Conservation (phyloP, 2,113 vertebrate species). For the Antechinus flavipes region DNA sequence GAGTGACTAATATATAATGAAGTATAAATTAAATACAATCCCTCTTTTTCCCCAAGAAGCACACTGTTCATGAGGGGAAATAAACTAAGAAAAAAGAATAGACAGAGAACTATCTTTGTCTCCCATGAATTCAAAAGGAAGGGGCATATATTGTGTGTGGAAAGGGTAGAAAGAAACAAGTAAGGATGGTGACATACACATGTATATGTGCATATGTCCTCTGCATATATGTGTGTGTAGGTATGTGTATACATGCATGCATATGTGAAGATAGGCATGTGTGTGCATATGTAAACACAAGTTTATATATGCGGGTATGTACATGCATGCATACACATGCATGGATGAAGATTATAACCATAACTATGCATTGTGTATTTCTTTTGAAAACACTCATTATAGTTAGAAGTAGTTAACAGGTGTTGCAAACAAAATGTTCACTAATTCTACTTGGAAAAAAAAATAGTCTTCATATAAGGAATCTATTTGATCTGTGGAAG, state of each 20-base stretch:
- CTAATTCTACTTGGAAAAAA: not conserved
- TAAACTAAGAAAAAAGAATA: not conserved
- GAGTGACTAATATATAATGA: not conserved
- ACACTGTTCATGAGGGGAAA: not conserved
- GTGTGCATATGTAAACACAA: no score
- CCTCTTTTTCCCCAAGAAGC: not conserved
- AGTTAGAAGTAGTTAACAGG: not conserved
- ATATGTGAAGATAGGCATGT: no score
- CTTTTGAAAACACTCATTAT: not conserved
- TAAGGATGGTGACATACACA: not conserved
- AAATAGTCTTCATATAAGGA: not conserved
- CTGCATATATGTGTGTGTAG: no score
- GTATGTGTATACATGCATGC: no score
- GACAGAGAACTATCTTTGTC: not conserved
- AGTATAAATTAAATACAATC: not conserved
- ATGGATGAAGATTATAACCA: not conserved
- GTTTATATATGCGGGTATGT: no score
- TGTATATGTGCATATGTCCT: no score
- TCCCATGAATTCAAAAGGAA: not conserved
- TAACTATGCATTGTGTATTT: not conserved
- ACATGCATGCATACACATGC: no score
- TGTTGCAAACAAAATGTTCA: not conserved
- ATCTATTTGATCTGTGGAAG: not conserved
- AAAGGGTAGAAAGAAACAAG: not conserved
- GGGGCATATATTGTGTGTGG: not conserved